Conservation (phyloP, 2,797 vertebrate species). For the Nothura maculosa region DNA sequence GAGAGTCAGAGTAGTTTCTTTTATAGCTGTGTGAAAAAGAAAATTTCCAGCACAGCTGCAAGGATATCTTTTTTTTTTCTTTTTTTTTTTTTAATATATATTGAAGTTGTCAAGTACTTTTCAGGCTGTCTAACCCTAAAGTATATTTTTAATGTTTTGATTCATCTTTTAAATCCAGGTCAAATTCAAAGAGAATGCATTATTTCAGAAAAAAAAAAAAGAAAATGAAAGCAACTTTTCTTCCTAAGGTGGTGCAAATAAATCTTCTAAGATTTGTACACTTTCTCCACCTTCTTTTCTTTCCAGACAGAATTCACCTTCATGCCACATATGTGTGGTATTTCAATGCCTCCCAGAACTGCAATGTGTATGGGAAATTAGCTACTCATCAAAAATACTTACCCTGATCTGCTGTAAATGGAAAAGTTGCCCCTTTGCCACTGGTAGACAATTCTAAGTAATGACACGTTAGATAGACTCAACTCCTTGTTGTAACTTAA, state of each 20-base stretch:
- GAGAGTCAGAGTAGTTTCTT: rapidly evolving
- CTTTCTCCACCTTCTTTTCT: not conserved
- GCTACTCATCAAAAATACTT: not conserved
- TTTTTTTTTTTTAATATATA: not conserved
- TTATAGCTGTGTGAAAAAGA: not conserved
- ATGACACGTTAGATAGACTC: not conserved
- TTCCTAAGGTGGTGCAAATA: slow-evolving; percentile 21
- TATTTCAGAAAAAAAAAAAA: not conserved
- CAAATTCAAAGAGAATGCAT: slow-evolving; percentile 44
- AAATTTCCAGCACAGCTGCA: not conserved
- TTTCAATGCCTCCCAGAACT: not conserved
- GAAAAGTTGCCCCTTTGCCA: not conserved
- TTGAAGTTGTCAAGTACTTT: not conserved
- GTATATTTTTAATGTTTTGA: not conserved
- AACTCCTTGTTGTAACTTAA: not conserved
- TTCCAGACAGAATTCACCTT: not conserved
- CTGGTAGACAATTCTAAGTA: not conserved
- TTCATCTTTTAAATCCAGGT: slow-evolving; percentile 2
- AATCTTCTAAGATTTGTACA: not conserved
- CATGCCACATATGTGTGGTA: not conserved
- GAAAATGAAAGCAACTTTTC: not conserved
- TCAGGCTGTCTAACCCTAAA: not conserved
- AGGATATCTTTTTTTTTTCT: not conserved
- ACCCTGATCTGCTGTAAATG: not conserved
- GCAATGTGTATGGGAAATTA: not conserved